Evolutionary conservation across 2,797 vertebrate genomes (phyloP), one percentile per base, ranked within the genome.

Genomic region (Cynopterus sphinx): DNA sequence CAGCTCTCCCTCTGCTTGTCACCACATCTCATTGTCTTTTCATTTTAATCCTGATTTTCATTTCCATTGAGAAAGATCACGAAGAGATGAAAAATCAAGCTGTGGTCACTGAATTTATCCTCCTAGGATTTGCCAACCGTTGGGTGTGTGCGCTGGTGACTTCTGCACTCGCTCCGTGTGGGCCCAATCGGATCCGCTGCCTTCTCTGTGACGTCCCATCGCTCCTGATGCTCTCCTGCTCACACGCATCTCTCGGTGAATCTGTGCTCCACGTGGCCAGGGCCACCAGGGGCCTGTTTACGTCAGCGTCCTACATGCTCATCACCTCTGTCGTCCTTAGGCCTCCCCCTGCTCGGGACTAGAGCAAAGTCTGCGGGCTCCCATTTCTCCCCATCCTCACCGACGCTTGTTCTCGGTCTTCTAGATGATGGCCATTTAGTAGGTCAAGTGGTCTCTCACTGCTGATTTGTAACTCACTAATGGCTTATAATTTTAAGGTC

Each of bases 121-220:
- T 98, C 85, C 31, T 97, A 91, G 97, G 97, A 26, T 98, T 98
- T 71, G 95, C 97, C 87, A 96, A 61, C 65, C 84, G 15, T 97
- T 96, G 46, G 33, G 33, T 75, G 0, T 86, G 93, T 87, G 91
- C 85, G 3, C 84, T 31, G 22, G 63, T 90, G 89, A 97, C 86
- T 77, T 96, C 97, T 65, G 19, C 33, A 43, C 93, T 95, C 70
- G 91, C 49, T 28, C 95, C 86, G 41, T 96, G 96, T 93, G 87
- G 36, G 9, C 87, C 90, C 53, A 91, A 91, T 67, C 13, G 94
- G 46, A 97, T 98, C 73, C 68, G 55, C 24, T 63, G 97, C 51
- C 97, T 98, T 28, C 95, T 97, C 88, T 97, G 96, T 65, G 94
- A 95, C 43, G 94, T 98, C 28, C 91, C 10, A 0, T 41, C 97